Percentiles rank a stretch among this genome's conserved stretches.
These are phyloP conservation scores for Glaucomys volans DNA, from an alignment of 2,113 vertebrate genomes.

Conservation along the genomic window DNA sequence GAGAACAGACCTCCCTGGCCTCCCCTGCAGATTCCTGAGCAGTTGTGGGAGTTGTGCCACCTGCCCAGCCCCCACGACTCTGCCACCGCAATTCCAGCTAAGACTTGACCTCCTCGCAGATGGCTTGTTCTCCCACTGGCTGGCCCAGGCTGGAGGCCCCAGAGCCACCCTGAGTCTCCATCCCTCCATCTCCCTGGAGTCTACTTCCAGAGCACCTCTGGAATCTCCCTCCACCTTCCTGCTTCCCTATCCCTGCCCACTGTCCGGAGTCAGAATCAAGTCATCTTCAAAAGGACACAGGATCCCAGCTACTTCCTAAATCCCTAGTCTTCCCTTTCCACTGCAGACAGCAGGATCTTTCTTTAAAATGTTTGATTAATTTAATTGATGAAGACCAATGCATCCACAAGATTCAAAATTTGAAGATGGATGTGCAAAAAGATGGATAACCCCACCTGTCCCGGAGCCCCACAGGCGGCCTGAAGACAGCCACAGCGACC, in stretches of 20 bases:
- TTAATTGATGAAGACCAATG: neutral
- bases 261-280: neutral
- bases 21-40: neutral
- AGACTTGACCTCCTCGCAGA: neutral
- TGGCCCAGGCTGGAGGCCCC: neutral
- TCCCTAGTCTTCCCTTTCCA: neutral
- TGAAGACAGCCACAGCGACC: neutral
- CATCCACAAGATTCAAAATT: neutral
- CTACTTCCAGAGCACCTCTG: neutral
- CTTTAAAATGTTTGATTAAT: neutral
- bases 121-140: accelerated
- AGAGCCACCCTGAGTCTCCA: neutral
- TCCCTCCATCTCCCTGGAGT: neutral
- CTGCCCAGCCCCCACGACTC: neutral
- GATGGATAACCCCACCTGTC: neutral
- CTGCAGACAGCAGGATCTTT: neutral
- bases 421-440: neutral
- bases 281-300: accelerated
- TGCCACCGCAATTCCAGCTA: neutral
- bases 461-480: neutral
- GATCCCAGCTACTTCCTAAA: neutral
- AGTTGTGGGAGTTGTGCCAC: neutral
- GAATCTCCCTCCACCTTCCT: neutral
- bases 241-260: neutral
- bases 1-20: neutral